Conservation (phyloP, 2,113 vertebrate species). For the Cyrtonyx montezumae region DNA sequence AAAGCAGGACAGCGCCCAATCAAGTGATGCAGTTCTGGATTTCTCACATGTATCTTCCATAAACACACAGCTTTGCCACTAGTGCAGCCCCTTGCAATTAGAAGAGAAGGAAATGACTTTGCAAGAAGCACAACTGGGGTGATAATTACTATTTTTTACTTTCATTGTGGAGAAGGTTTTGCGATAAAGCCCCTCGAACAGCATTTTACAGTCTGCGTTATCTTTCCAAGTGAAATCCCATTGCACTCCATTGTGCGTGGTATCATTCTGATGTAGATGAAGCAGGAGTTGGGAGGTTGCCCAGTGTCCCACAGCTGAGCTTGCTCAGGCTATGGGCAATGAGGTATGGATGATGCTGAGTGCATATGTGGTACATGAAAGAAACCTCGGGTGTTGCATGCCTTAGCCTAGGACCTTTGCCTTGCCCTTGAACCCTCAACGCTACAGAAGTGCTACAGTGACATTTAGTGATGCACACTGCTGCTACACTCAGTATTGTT, state of each 20-base stretch:
- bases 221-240: not conserved
- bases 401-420: not conserved
- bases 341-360: not conserved
- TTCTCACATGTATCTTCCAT: not conserved
- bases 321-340: not conserved
- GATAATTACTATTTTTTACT: not conserved
- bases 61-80: not conserved
- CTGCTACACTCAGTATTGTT: not conserved
- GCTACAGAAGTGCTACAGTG: not conserved
- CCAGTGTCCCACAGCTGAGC: not conserved
- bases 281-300: not conserved
- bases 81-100: not conserved
- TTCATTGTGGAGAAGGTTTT: not conserved
- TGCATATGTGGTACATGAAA: not conserved
- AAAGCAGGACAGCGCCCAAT: not conserved
- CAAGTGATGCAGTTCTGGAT: not conserved
- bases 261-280: not conserved
- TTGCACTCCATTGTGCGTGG: not conserved
- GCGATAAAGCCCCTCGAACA: not conserved
- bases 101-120: not conserved
- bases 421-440: not conserved
- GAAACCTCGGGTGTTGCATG: not conserved
- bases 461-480: not conserved
- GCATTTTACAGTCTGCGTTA: not conserved
- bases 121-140: not conserved